Evolutionary conservation across 2,888 invertebrate species (phyloP), one percentile per base, ranked within the genome.

Genomic region (Volucella inflata): DNA sequence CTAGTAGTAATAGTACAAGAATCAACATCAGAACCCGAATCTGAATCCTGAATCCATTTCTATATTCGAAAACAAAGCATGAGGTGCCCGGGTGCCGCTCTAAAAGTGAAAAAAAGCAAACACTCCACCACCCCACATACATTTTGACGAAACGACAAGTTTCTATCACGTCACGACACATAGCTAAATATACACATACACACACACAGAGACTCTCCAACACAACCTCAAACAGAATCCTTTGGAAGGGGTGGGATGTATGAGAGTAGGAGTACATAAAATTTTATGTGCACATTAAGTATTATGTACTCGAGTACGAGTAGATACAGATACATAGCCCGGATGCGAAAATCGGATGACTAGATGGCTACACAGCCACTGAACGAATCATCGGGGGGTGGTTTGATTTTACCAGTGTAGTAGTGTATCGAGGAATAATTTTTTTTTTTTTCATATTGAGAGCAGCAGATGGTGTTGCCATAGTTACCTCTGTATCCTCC

Each of bases 381-480:
- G 14, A 11, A 16, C n/a, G 46, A 38, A 50, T 40, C 44, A 51
- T 0, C 10, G 51, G 10, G 36, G 21, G 50, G 50, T 16, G 46
- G 46, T 65, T 57, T 53, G 30, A 11, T 21, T 10, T 9, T 10
- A 0, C 38, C 6, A 44, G 59, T 12, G 78, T 78, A 48, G 55
- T 78, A 44, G 57, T 83, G n/a, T 71, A 59, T 68, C 55, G 71
- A 74, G 60, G 60, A 60, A 74, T 46, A 67, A 44, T 38, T 16
- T 30, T 42, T n/a, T 60, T n/a, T 42, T 38, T 57, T 21, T 14
- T 55, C 40, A 57, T 40, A 17, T 42, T 50, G 42, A 40, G 75
- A 85, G 51, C 57, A 81, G 68, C 81, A 85, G 85, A 85, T 85
- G 85, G 71, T 85, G 85, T 74, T 85, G 51, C 62, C 64, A 85